Conservation (phyloP, 2,797 vertebrate genomes). For the Pipistrellus nathusii region DNA sequence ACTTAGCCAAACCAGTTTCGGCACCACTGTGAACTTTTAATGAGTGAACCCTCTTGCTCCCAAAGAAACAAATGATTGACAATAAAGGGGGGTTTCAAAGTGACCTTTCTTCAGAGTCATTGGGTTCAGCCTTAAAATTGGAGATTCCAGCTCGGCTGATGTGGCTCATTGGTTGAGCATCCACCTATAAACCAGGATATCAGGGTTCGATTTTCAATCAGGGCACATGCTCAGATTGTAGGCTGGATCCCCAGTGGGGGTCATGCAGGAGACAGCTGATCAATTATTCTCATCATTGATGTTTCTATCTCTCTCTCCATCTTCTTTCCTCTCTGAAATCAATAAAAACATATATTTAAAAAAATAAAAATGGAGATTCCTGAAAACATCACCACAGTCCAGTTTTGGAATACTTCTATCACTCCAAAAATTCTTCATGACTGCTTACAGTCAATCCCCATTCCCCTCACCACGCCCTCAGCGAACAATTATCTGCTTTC, state of each 20-base stretch:
- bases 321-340: too few species aligned
- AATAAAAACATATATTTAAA: too few species aligned
- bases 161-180: too few species aligned
- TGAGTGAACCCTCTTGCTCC: not conserved
- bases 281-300: too few species aligned
- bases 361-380: too few species aligned
- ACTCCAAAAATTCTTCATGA: not conserved
- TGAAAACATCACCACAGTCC: not conserved
- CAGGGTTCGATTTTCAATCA: too few species aligned
- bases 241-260: too few species aligned
- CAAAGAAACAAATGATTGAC: not conserved
- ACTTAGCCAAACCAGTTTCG: too few species aligned
- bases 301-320: too few species aligned
- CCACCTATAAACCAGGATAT: too few species aligned
- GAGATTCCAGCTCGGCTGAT: not conserved
- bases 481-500: not conserved
- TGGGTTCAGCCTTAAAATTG: not conserved
- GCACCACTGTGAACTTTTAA: constrained; percentile 3
- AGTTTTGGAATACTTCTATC: not conserved
- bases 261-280: too few species aligned
- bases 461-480: not conserved
- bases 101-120: not conserved
- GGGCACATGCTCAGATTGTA: too few species aligned
- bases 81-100: not conserved
- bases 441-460: not conserved